Evolutionary conservation across 2,797 vertebrate genomes (phyloP), one percentile per base, ranked within the genome.

Genomic region (Amniataba percoides): DNA sequence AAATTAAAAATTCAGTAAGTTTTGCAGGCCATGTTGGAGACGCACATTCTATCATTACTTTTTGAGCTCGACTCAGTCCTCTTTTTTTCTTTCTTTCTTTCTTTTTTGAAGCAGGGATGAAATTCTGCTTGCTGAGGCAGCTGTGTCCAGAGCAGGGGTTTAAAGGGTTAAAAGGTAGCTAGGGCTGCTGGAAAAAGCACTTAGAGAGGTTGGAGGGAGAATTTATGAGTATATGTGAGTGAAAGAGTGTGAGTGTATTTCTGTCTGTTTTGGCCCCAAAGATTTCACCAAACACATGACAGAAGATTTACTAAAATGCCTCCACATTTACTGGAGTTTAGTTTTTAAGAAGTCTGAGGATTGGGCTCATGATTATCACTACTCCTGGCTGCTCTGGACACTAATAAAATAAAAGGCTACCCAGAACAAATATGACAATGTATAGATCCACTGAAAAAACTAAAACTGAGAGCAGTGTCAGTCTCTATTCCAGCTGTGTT

Each of bases 21-120:
- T 91, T 81, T 78, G 57, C 86, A 91, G 89, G 77, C 78, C 81
- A 69, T 78, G 88, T 89, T 88, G 65, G 86, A 93, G 82, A 90
- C 74, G 78, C 67, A 82, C 70, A 84, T 83, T 83, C 70, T 77
- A 66, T 88, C 76, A 72, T 83, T 79, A 80, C 74, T 77, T 84
- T 88, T 85, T 71, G 21, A 51, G 77, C 71, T 78, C 25, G 40
- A 60, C 64, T 74, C 57, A 34, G 51, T 69, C 23, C 3, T 53
- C 18, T 53, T 48, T 63, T 57, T 52, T 72, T 53, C 43, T 11
- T 39, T 69, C 27, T 31, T 31, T 31, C 27, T 31, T 31, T 31
- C 5, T 61, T 69, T 81, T 69, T 78, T 59, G 45, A 91, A 87
- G 83, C 82, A 80, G 65, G 53, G 81, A 86, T 78, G 76, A 74